Conservation (phyloP, 2,113 vertebrate genomes). For the Epinephelus cyanopodus region DNA sequence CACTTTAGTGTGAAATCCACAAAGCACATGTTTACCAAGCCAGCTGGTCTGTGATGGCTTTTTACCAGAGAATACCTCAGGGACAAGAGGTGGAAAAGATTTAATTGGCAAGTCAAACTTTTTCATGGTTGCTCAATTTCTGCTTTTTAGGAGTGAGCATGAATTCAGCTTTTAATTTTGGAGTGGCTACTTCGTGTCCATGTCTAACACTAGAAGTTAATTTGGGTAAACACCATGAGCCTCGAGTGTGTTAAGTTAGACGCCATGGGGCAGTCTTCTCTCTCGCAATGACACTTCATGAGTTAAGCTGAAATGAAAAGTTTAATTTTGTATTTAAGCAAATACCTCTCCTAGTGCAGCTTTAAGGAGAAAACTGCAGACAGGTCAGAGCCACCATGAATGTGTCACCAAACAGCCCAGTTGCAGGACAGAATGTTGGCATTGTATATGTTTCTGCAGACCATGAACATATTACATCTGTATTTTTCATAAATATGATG, state of each 20-base stretch:
- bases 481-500: too few relatives aligned
- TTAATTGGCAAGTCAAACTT: constrained; percentile 45
- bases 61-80: constrained; percentile 41
- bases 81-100: constrained; percentile 23
- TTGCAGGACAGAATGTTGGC: too few relatives aligned
- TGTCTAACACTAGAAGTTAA: constrained; percentile 15
- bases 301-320: constrained; percentile 1
- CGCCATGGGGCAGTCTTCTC: background rate
- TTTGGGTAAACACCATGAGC: constrained; percentile 1
- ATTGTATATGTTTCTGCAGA: too few relatives aligned
- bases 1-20: constrained; percentile 51
- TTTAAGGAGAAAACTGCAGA: constrained; percentile 21
- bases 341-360: background rate
- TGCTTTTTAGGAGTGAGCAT: constrained; percentile 21
- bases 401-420: background rate
- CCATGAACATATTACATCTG: too few relatives aligned
- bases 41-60: constrained; percentile 35
- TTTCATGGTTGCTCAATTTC: constrained; percentile 33
- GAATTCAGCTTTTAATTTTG: constrained; percentile 11
- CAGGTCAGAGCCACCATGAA: background rate
- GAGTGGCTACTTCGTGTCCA: background rate
- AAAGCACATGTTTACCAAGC: constrained; percentile 52
- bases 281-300: background rate
- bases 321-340: constrained; percentile 8
- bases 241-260: constrained; percentile 7